Evolutionary conservation across 2,113 vertebrate species (phyloP).

Genomic region (Myiopsitta monachus): DNA sequence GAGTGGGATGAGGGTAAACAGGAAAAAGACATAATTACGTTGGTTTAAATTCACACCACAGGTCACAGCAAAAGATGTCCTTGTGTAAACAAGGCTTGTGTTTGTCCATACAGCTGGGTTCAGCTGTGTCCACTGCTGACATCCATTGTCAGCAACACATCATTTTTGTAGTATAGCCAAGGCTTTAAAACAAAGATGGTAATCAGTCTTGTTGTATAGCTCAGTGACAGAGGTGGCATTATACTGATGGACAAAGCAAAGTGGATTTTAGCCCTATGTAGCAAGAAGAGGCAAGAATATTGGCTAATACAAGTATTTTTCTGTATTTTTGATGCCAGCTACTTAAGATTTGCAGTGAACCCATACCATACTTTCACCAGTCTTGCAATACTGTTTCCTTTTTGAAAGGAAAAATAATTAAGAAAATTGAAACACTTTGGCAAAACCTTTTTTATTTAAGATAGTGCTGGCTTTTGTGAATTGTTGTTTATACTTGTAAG

Average conservation of each 20-base stretch:
- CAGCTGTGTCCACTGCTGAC: conserved; percentile 19
- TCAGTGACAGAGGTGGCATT: conserved; percentile 18
- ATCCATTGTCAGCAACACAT: conserved; percentile 46
- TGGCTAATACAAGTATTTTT: not conserved
- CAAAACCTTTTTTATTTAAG: not conserved
- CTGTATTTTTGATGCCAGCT: not conserved
- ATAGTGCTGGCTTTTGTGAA: not conserved
- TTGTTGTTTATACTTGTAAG: not conserved
- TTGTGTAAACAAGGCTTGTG: conserved; percentile 35
- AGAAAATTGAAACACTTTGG: not conserved
- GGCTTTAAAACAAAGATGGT: not conserved
- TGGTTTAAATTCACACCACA: conserved; percentile 28
- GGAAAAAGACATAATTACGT: conserved; percentile 17
- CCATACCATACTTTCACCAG: not conserved
- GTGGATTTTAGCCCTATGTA: not conserved
- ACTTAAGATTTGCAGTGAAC: not conserved
- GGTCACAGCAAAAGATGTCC: conserved; percentile 29
- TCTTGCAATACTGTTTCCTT: not conserved
- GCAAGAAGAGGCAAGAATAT: not conserved
- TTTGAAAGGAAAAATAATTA: not conserved
- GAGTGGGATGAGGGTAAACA: conserved; percentile 32
- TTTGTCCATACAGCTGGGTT: conserved; percentile 37
- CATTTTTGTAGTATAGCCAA: conserved; percentile 43
- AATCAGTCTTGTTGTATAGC: conserved; percentile 24
- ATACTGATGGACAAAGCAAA: conserved; percentile 39